Percentiles rank a stretch among this genome's conserved stretches.
These are phyloP conservation scores for Melanotaenia nigrans DNA, from an alignment of 2,797 vertebrate species.

Conservation along the genomic window DNA sequence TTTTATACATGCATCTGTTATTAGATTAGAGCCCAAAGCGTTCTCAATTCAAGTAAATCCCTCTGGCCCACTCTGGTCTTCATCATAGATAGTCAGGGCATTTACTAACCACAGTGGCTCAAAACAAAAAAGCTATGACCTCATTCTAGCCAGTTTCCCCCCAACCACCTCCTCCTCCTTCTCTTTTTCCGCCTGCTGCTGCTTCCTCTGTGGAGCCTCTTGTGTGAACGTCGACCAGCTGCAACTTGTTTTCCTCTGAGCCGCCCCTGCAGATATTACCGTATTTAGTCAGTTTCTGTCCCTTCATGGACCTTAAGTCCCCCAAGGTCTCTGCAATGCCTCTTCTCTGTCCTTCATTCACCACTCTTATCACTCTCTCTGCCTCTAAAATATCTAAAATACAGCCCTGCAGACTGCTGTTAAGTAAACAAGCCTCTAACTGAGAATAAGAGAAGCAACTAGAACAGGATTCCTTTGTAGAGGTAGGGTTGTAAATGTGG, in stretches of 20 bases:
- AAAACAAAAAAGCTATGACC: slow-evolving; percentile 69
- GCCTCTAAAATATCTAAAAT: slow-evolving; percentile 23
- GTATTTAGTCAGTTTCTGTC: slow-evolving; percentile 68
- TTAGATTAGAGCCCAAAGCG: slow-evolving; percentile 13
- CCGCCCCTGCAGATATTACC: slow-evolving; percentile 65
- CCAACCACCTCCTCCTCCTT: slow-evolving; percentile 10
- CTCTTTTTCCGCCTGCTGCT: slow-evolving; percentile 53
- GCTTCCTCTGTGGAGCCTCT: slow-evolving; percentile 70
- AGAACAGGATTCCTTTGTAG: background rate
- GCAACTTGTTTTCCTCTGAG: slow-evolving; percentile 71
- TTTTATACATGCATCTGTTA: background rate
- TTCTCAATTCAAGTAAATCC: slow-evolving; percentile 10
- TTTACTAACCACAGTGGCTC: slow-evolving; percentile 56
- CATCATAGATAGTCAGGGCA: slow-evolving; percentile 32
- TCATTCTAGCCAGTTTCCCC: slow-evolving; percentile 59
- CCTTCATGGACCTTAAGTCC: slow-evolving; percentile 40
- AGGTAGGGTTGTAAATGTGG: background rate
- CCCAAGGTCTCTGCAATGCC: slow-evolving; percentile 8
- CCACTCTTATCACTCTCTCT: slow-evolving; percentile 28
- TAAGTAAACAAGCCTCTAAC: background rate
- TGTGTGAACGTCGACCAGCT: slow-evolving; percentile 73
- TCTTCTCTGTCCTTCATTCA: slow-evolving; percentile 20
- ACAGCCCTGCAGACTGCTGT: background rate
- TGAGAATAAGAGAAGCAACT: background rate
- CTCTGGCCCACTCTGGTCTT: slow-evolving; percentile 6